Base-by-base conservation (phyloP, 2,888 invertebrate genomes). In the Alsophila aescularia region DNA sequence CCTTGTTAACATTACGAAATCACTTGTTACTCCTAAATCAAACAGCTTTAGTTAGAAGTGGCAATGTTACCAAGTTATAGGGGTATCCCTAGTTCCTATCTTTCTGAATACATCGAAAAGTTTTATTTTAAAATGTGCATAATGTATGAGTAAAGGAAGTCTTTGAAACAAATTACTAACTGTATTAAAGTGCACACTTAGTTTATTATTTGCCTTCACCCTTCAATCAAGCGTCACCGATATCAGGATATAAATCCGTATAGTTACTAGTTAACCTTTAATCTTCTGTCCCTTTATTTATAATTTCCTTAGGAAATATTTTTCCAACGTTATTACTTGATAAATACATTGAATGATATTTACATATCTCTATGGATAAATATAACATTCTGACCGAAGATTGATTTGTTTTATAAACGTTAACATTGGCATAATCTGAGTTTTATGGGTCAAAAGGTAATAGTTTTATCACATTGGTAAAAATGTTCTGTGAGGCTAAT, bases 401-500 rank as follows among this genome's bases (percentile, higher is more conserved):
- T 45, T 55, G 45, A 31, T 48, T 59, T 55, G 40, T 49, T 49
- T 32, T 39, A 1, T 24, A 5, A 5, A 5, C 10, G 21, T 13
- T 44, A 21, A 44, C 35, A 41, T 55, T 53, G 36, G 52, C 52
- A 42, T 32, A 58, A 59, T 62, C 60, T 52, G 35, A 71, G 67
- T 69, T 71, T 64, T 50, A 61, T 64, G 73, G 85, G 83, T 86
- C 83, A 84, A 72, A n/a, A 83, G 78, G 83, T 83, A 79, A 79
- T 79, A 68, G 75, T 79, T 81, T 79, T 83, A 83, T 80, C 79
- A 71, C 69, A 74, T 78, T 73, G 65, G 67, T 73, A 73, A 73
- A 77, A 77, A 55, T 66, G 57, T 66, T 48, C 16, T 53, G 47
- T 42, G 39, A 7, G 16, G n/a, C n/a, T 34, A 44, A 35, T 53